phyloP scores from a whole-genome alignment of 2,888 invertebrate species.

The Acrobasis repandana region DNA sequence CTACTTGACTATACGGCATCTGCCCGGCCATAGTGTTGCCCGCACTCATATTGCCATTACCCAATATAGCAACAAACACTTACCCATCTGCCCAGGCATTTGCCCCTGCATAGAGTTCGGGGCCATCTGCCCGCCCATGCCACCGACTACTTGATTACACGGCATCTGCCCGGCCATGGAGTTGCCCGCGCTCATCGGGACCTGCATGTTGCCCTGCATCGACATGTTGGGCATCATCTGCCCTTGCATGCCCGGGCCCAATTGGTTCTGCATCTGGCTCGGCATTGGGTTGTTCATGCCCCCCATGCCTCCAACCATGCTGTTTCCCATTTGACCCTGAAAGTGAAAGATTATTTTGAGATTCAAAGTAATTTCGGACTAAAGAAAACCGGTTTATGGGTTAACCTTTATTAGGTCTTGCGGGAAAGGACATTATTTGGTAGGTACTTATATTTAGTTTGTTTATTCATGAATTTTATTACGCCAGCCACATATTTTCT shows the following conservation, averaged over 20 bases:
- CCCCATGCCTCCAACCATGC: conserved; percentile 72
- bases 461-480: too few species aligned
- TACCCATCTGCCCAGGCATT: conserved; percentile 77
- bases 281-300: conserved; percentile 76
- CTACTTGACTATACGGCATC: too few species aligned
- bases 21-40: neutral
- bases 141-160: conserved; percentile 72
- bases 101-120: conserved; percentile 61
- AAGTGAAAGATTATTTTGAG: neutral
- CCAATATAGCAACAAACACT: conserved; percentile 31
- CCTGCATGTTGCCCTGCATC: conserved; percentile 68
- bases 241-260: conserved; percentile 69
- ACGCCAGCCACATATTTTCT: too few species aligned
- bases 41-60: neutral
- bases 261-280: conserved; percentile 71
- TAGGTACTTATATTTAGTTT: too few species aligned
- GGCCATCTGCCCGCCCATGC: conserved; percentile 77
- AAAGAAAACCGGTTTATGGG: too few species aligned
- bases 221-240: conserved; percentile 79
- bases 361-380: too few species aligned
- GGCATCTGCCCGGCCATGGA: conserved; percentile 71
- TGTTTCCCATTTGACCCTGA: conserved; percentile 78
- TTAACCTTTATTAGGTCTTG: too few species aligned
- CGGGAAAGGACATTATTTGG: too few species aligned
- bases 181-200: conserved; percentile 62